These are phyloP conservation scores for Zonitis immaculata DNA, from an alignment of 2,888 invertebrate genomes.

Conservation along the genomic window DNA sequence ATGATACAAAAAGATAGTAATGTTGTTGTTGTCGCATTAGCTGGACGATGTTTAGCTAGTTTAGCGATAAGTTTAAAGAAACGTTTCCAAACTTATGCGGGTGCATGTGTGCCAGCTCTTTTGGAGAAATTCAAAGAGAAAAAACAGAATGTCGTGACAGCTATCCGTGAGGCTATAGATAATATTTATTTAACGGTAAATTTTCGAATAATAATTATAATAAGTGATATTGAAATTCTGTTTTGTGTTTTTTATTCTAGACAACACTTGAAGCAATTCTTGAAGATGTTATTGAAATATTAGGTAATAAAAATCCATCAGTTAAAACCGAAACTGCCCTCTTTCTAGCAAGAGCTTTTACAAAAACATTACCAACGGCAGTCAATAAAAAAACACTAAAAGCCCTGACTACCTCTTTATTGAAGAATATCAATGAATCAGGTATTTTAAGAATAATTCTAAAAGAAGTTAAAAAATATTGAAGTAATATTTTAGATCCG, in stretches of 20 bases:
- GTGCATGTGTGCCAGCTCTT: slow-evolving; percentile 68
- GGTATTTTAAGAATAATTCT: slow-evolving; percentile 47
- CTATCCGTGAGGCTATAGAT: slow-evolving; percentile 86
- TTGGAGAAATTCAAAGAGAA: slow-evolving; percentile 98
- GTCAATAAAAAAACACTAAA: slow-evolving; percentile 90
- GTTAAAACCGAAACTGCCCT: slow-evolving; percentile 83
- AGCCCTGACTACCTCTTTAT: slow-evolving; percentile 67
- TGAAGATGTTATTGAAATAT: slow-evolving; percentile 79
- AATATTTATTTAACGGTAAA: slow-evolving; percentile 75
- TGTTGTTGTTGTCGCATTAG: slow-evolving; percentile 84
- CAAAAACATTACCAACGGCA: slow-evolving; percentile 72
- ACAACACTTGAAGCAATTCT: slow-evolving; percentile 76
- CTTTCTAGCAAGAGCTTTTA: slow-evolving; percentile 79
- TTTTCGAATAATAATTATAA: slow-evolving; percentile 27
- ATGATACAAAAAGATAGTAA: slow-evolving; percentile 92
- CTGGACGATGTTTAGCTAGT: slow-evolving; percentile 76
- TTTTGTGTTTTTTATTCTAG: no score
- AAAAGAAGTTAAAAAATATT: neutral
- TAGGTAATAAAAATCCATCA: slow-evolving; percentile 88
- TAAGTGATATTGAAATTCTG: neutral
- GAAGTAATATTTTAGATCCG: slow-evolving; percentile 59
- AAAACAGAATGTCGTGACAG: slow-evolving; percentile 82
- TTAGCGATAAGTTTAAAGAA: slow-evolving; percentile 84
- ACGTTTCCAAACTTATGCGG: slow-evolving; percentile 80
- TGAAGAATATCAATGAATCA: slow-evolving; percentile 74